Evolutionary conservation across 2,113 vertebrate species (phyloP), one percentile per base, ranked within the genome.

Genomic region (Salminus brasiliensis): DNA sequence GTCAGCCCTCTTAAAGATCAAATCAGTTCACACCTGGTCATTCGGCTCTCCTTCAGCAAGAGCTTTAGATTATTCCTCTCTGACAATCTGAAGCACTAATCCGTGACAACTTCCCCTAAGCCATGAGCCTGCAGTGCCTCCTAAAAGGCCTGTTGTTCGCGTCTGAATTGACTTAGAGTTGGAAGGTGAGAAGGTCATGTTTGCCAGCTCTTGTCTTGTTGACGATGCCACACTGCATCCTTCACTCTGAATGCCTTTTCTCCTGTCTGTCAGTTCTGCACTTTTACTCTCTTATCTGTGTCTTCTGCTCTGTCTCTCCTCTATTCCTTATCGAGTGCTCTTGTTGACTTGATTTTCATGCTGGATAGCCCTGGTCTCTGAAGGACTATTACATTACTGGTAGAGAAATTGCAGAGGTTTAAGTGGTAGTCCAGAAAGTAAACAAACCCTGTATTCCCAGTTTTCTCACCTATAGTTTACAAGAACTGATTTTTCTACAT

Each of bases 171-270:
- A 59, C 62, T 66, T 66, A 67, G 71, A 41, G 73, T 67, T 74
- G 72, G 57, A 78, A 78, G 83, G 63, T 83, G 73, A 74, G 74
- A 72, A 63, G 74, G 82, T 72, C 87, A 85, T 85, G 83, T 91
- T 90, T 86, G 87, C 83, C 88, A 87, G 85, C 84, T 72, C 84
- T n/a, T 92, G 92, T 91, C 88, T 90, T 91, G 89, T 90, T 84
- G 88, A 86, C 62, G 87, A 91, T 89, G 88, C 86, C 85, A 89
- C 88, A 87, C 86, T 91, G 91, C 91, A 91, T 90, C 85, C 81
- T 76, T 86, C 81, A 81, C 67, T 81, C n/a, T 88, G 92, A 93
- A 93, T 93, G 91, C 89, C 81, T 86, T 78, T 66, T 57, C 62
- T 59, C 67, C 71, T 57, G 81, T 87, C 83, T 91, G 72, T 87